Base-by-base conservation (phyloP, 2,113 vertebrate genomes). In the Cavia aperea region DNA sequence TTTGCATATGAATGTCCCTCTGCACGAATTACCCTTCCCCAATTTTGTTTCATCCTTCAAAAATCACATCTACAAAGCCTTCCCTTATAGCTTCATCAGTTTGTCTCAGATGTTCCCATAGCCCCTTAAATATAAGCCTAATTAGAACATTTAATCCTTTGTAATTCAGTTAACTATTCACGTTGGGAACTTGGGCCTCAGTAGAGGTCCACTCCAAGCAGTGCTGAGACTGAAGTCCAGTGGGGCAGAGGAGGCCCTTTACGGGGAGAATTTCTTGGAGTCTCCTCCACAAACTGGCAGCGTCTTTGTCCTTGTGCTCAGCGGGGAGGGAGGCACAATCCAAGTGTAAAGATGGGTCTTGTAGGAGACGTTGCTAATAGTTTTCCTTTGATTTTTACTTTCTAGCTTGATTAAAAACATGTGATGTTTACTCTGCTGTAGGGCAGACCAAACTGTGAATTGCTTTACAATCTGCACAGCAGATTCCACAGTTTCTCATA, bases 381-480 rank as follows among this genome's bases (percentile, higher is more conserved):
- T 29, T 62, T 81, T 78, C 86, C 33, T 93, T 72, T 84, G 85
- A 89, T 90, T 90, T 51, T 81, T 72, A 31, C 24, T 89, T 90
- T 92, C 78, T 58, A 16, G 77, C 73, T 73, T 92, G 88, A 93
- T 85, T 91, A 78, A 95, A 92, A 90, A 46, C 18, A 46, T 19
- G 72, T 29, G 78, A 62, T 85, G 82, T 90, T 93, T 93, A 78
- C 31, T 65, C 72, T 2, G 56, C 86, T 63, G 13, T 13, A 39
- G 75, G 88, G 93, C 81, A 95, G 78, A 60, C 16, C 46, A 56
- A 85, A 29, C 82, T 73, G 92, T 81, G 88, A 89, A 81, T 79
- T 84, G 90, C 90, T 95, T 94, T 85, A 63, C 49, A 63, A 15
- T 72, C 84, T 78, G 56, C 82, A 33, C 26, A 23, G 62, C 19